Percentiles rank a stretch among this genome's conserved stretches.
phyloP scores from a whole-genome alignment of 2,888 invertebrate genomes.

The Cyclophora albipunctata region DNA sequence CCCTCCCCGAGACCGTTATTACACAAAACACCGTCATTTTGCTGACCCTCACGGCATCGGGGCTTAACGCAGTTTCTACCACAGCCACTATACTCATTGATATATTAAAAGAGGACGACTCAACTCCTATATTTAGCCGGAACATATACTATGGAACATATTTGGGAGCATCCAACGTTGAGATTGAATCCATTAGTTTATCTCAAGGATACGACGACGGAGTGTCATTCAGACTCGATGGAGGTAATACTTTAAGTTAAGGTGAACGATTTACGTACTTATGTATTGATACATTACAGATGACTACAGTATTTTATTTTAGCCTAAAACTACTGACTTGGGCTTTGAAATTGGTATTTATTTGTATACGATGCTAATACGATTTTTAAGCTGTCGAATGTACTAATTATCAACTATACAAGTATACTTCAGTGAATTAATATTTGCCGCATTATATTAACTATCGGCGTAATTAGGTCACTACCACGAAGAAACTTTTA shows the following conservation, averaged over 20 bases:
- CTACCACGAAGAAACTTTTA: too few relatives aligned
- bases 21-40: conserved; percentile 39
- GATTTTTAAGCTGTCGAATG: too few relatives aligned
- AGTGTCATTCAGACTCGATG: conserved; percentile 41
- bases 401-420: too few relatives aligned
- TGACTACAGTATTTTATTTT: too few relatives aligned
- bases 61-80: conserved; percentile 34
- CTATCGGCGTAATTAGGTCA: too few relatives aligned
- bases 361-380: too few relatives aligned
- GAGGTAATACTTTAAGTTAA: conserved; percentile 31
- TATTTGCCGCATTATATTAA: too few relatives aligned
- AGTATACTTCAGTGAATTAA: too few relatives aligned
- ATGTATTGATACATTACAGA: too few relatives aligned
- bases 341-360: too few relatives aligned
- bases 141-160: conserved; percentile 42
- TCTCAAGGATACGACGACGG: conserved; percentile 40
- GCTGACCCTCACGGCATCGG: conserved; percentile 44
- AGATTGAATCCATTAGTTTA: conserved; percentile 37
- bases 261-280: too few relatives aligned
- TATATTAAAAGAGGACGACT: conserved; percentile 45
- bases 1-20: conserved; percentile 38
- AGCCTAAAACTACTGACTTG: too few relatives aligned
- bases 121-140: conserved; percentile 44
- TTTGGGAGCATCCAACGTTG: conserved; percentile 20
- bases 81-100: conserved; percentile 45